Percentiles rank a stretch among this genome's conserved stretches.
Evolutionary conservation across 2,113 vertebrate genomes (phyloP).

Genomic region (Setophaga petechia): DNA sequence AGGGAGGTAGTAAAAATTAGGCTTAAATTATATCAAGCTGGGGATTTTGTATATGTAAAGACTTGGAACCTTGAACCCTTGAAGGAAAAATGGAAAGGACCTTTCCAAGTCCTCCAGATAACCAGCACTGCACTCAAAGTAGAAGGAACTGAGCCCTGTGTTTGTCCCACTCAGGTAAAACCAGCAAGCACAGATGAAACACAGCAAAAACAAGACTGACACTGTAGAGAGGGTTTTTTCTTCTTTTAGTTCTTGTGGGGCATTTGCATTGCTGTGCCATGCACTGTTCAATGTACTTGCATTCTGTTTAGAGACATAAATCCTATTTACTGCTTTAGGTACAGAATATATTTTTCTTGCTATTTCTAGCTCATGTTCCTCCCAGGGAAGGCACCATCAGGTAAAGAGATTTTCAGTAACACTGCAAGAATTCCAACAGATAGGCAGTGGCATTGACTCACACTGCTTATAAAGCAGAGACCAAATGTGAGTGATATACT

Average conservation of each 20-base stretch:
- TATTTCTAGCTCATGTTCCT: not conserved
- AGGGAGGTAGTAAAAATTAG: not conserved
- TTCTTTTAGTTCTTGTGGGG: not conserved
- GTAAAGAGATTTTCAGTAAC: not conserved
- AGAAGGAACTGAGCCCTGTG: not conserved
- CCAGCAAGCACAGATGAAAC: not conserved
- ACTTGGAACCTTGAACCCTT: not conserved
- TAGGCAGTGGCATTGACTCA: not conserved
- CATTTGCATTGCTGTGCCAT: not conserved
- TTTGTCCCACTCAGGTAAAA: not conserved
- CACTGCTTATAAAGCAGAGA: not conserved
- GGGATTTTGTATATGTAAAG: not conserved
- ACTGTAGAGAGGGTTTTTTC: accelerated
- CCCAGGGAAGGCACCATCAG: not conserved
- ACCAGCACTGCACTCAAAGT: not conserved
- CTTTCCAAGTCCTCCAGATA: not conserved
- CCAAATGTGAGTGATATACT: not conserved
- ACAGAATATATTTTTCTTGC: not conserved
- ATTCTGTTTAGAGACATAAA: not conserved
- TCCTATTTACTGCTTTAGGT: not conserved
- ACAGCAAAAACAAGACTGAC: not conserved
- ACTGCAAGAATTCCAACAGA: not conserved
- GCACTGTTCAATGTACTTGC: too few relatives aligned
- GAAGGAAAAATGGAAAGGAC: not conserved
- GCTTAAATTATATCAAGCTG: not conserved